Evolutionary conservation across 2,888 invertebrate species (phyloP).

Genomic region (Calliphora vomitoria): DNA sequence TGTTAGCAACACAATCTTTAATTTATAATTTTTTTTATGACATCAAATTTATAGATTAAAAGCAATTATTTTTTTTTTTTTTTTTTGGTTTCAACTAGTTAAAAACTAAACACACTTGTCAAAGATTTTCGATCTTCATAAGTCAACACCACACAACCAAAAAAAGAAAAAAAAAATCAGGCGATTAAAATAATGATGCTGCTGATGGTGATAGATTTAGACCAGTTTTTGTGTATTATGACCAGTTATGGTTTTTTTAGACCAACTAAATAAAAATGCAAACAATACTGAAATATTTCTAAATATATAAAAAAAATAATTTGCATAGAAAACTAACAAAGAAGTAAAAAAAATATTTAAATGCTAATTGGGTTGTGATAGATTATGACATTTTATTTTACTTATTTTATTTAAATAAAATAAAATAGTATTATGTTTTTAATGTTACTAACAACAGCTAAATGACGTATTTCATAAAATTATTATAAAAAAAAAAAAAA

Average conservation of each 20-base stretch:
- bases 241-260: slow-evolving; percentile 6
- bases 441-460: too few relatives aligned
- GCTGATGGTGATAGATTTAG: not conserved
- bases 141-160: not conserved
- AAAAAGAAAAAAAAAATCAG: not conserved
- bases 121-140: not conserved
- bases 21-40: not conserved
- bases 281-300: not conserved
- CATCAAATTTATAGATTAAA: not conserved
- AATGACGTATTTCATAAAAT: not conserved
- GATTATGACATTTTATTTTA: not conserved
- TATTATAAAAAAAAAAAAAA: not conserved
- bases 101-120: not conserved
- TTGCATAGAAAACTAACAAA: not conserved
- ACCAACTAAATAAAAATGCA: slow-evolving; percentile 2
- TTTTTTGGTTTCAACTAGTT: too few relatives aligned
- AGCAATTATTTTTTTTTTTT: not conserved
- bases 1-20: not conserved
- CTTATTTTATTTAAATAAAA: not conserved
- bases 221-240: not conserved
- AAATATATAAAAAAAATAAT: too few relatives aligned
- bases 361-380: not conserved
- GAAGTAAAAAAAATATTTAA: not conserved
- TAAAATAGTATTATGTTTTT: not conserved
- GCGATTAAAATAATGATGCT: not conserved